A percentile compares a stretch with the other conserved stretches of the same genome.
phyloP scores from a whole-genome alignment of 2,888 invertebrate genomes.

The Thymelicus sylvestris region DNA sequence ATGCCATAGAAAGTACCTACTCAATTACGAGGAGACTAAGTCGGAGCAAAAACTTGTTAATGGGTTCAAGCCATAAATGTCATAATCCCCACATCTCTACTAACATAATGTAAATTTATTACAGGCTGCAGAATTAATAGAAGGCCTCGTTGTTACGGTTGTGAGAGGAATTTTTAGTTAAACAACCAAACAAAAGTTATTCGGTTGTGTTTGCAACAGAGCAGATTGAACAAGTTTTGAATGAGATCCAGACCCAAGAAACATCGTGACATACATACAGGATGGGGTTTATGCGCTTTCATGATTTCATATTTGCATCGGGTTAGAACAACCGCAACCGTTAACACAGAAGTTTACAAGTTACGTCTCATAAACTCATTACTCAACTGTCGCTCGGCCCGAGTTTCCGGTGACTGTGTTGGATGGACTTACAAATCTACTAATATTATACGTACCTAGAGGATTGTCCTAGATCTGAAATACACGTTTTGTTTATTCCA shows the following conservation, averaged over 20 bases:
- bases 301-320: conserved; percentile 2
- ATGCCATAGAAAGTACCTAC: too few relatives aligned
- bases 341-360: conserved; percentile 8
- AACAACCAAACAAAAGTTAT: conserved; percentile 20
- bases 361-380: conserved; percentile 12
- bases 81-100: too few relatives aligned
- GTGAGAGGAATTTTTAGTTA: conserved; percentile 56
- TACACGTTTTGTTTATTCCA: background rate
- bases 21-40: too few relatives aligned
- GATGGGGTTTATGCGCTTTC: conserved; percentile 14
- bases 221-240: conserved; percentile 10
- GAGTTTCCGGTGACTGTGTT: background rate
- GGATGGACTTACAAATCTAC: too few relatives aligned
- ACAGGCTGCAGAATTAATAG: conserved; percentile 61
- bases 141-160: conserved; percentile 56
- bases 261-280: conserved; percentile 13
- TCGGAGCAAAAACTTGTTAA: too few relatives aligned
- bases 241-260: conserved; percentile 21
- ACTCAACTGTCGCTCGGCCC: conserved; percentile 10
- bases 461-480: background rate
- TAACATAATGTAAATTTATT: conserved; percentile 38
- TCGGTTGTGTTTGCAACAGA: conserved; percentile 3
- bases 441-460: too few relatives aligned
- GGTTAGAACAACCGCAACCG: background rate
- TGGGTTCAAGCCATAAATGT: too few relatives aligned